Evolutionary conservation across 2,113 vertebrate genomes (phyloP), one percentile per base, ranked within the genome.

Genomic region (Muntiacus reevesi): DNA sequence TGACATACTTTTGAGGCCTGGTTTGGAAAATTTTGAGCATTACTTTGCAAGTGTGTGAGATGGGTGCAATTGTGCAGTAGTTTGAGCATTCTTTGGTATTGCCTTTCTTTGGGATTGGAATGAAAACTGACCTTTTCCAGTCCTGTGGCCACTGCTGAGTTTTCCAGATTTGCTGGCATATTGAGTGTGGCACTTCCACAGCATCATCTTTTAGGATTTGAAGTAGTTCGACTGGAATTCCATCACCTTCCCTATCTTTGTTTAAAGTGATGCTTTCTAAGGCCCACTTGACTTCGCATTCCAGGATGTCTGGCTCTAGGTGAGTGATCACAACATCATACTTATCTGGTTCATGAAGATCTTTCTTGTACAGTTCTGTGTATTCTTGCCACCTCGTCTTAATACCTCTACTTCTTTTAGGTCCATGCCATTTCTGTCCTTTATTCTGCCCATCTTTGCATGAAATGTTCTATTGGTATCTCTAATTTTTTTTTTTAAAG

Each of bases 31-130:
- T 36, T 67, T 67, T 67, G 33, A 67, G 33, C 16, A 67, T 67
- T 67, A 21, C n/a, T 67, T 36, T 67, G 17, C 0, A 0, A 67
- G 64, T 4, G 0, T 67, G 33, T 67, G 33, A 10, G 64, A 67
- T 67, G 52, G 2, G 17, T 67, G 64, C 33, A 67, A 21, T 67
- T 36, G 33, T 67, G 2, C 33, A 36, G 33, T 19, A 67, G 64
- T 21, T 36, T 67, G 64, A 21, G 33, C 17, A 19, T 67, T 67
- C 64, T 67, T 64, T 67, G 64, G 33, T 8, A 67, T 36, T 36
- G 33, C 8, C 64, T 67, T 36, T 67, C 64, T 36, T 36, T 67
- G 33, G 64, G 33, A 10, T 36, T 67, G 33, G 64, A 36, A 67
- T 21, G 33, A 67, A 67, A 21, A 67, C 33, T 19, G 16, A 67